These are phyloP conservation scores for Garrulus glandarius DNA, from an alignment of 2,797 vertebrate species.

Conservation along the genomic window DNA sequence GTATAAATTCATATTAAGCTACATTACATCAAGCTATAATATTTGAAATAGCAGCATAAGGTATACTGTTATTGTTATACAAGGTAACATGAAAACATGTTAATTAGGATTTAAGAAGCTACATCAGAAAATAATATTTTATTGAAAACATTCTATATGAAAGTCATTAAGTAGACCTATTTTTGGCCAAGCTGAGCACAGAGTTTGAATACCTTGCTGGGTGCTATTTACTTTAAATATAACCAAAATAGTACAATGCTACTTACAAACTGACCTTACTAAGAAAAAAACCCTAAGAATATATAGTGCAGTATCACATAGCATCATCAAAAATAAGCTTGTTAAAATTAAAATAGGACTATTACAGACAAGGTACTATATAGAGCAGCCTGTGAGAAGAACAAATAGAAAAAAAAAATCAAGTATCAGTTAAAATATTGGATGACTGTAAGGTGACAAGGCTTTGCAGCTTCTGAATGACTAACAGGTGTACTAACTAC, in stretches of 20 bases:
- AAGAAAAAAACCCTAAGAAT: rapidly evolving
- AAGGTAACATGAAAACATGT: not conserved
- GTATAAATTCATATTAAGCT: not conserved
- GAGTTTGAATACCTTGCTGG: not conserved
- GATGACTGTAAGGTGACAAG: not conserved
- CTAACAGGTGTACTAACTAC: not conserved
- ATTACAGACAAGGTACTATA: not conserved
- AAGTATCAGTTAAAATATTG: not conserved
- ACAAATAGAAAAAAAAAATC: not conserved
- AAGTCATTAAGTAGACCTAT: not conserved
- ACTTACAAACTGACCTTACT: not conserved
- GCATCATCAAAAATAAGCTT: not conserved
- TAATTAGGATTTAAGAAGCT: not conserved
- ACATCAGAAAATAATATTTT: not conserved
- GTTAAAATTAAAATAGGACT: not conserved
- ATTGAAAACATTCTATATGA: not conserved
- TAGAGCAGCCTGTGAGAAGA: not conserved
- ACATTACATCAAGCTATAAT: not conserved
- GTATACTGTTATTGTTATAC: not conserved
- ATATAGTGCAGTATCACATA: not conserved
- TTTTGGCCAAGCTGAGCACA: not conserved
- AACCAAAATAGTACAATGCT: not conserved
- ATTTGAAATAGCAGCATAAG: not conserved
- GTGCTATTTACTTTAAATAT: not conserved
- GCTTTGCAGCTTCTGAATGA: not conserved